Base-by-base conservation (phyloP, 2,797 vertebrate species). In the Sphenodon punctatus region DNA sequence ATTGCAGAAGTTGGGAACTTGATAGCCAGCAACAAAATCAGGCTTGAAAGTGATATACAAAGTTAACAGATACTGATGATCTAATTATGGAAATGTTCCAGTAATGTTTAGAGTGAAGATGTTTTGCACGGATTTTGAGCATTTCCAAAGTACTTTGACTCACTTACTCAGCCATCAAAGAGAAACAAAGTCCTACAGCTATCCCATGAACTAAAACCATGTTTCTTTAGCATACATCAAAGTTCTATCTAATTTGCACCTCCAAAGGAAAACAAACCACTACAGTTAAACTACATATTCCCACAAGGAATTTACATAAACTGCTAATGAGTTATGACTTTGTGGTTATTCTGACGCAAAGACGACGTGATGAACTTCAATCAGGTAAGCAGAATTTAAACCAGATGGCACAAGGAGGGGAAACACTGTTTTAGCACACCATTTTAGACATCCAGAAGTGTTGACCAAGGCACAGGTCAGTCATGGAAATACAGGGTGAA, bases 241-340 rank as follows among this genome's bases (percentile, higher is more conserved):
- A 70, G 89, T 80, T 84, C 19, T 4, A 67, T 73, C 65, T 43
- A 80, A 69, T 88, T 85, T 94, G 80, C 72, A 43, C 74, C 63
- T 38, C 83, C 69, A 86, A 86, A 87, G 71, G 75, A 86, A 93
- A 94, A 89, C 64, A 67, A 71, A 70, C 64, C 48, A 83, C 42
- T 87, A 82, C 41, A 92, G 75, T 64, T 67, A 93, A 65, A 84
- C n/a, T 79, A 55, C 30, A 6, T 91, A 89, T 93, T 95, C 92
- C 93, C 90, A 93, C 80, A n/a, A 48, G 79, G 71, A 82, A 89
- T 87, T 93, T 94, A 61, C 76, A 78, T 88, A 93, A 95, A 67
- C 88, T 89, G 92, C 91, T 95, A 94, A 95, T 91, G 88, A 94
- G 88, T 94, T 94, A 93, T 89, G 88, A 95, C 82, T 94, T 95